A percentile compares a stretch with the other conserved stretches of the same genome.
Evolutionary conservation across 2,113 vertebrate species (phyloP).

Genomic region (Corythornis madagascariensis): DNA sequence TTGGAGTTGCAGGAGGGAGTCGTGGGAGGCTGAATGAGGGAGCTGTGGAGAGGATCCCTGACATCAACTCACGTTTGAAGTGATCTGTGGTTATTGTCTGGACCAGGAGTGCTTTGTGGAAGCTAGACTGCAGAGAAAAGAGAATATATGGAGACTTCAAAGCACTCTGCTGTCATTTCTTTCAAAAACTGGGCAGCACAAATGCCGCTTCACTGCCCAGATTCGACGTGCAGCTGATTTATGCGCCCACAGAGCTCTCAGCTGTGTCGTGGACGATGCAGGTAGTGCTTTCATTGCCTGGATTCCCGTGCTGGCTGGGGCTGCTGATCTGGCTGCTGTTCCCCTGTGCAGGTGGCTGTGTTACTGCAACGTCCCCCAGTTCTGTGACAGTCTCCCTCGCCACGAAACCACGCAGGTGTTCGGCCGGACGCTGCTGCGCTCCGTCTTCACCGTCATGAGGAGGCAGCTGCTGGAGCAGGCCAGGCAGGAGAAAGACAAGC

Average conservation of each 20-base stretch:
- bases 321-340: background rate
- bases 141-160: background rate
- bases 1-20: background rate
- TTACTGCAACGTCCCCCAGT: conserved; percentile 98
- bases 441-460: conserved; percentile 96
- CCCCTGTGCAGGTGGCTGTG: conserved; percentile 89
- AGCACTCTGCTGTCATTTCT: conserved; percentile 4
- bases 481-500: conserved; percentile 96
- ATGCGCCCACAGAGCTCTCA: background rate
- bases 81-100: background rate
- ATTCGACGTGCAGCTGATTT: background rate
- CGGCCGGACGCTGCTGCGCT: conserved; percentile 91
- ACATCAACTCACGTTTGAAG: background rate
- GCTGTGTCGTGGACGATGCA: background rate
- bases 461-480: conserved; percentile 95
- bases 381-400: conserved; percentile 96
- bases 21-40: background rate
- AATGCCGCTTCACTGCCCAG: background rate
- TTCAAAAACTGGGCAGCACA: background rate
- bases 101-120: background rate
- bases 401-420: conserved; percentile 98
- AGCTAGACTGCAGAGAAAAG: background rate
- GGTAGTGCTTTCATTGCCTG: background rate
- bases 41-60: background rate
- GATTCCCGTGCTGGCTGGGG: background rate